Conservation (phyloP, 2,888 invertebrate genomes). For the Tetrapedia diversipes region DNA sequence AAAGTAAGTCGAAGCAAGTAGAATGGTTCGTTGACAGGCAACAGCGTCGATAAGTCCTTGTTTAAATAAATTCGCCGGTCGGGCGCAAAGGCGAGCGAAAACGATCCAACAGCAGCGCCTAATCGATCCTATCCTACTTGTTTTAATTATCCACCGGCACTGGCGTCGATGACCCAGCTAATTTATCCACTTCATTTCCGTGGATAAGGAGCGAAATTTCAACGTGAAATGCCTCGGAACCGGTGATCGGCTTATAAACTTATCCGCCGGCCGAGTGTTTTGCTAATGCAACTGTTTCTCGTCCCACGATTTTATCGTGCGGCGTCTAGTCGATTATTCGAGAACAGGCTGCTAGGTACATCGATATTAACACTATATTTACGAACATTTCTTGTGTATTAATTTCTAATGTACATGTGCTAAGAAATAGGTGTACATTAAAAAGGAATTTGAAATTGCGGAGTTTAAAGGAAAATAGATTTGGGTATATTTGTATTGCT, state of each 20-base stretch:
- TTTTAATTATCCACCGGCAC: conserved; percentile 57
- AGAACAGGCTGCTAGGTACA: too few relatives aligned
- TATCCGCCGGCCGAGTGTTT: conserved; percentile 21
- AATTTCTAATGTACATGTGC: too few relatives aligned
- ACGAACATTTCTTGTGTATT: too few relatives aligned
- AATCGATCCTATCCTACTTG: conserved; percentile 53
- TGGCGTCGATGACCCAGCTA: conserved; percentile 31
- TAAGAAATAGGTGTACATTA: too few relatives aligned
- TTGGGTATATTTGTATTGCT: too few relatives aligned
- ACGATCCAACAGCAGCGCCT: conserved; percentile 15
- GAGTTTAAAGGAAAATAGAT: too few relatives aligned
- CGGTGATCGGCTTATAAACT: conserved; percentile 60
- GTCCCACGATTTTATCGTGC: not conserved
- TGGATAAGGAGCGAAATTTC: conserved; percentile 44
- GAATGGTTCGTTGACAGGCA: conserved; percentile 1
- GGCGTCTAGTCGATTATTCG: too few relatives aligned
- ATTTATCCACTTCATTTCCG: conserved; percentile 46
- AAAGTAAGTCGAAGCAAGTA: too few relatives aligned
- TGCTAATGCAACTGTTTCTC: not conserved
- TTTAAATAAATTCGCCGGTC: conserved; percentile 27
- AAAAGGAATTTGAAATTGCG: too few relatives aligned
- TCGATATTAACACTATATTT: too few relatives aligned
- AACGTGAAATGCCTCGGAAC: conserved; percentile 23
- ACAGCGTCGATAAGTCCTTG: conserved; percentile 11
- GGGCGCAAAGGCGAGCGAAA: not conserved